Conservation (phyloP, 2,888 invertebrate species). For the Macrophya annulata region DNA sequence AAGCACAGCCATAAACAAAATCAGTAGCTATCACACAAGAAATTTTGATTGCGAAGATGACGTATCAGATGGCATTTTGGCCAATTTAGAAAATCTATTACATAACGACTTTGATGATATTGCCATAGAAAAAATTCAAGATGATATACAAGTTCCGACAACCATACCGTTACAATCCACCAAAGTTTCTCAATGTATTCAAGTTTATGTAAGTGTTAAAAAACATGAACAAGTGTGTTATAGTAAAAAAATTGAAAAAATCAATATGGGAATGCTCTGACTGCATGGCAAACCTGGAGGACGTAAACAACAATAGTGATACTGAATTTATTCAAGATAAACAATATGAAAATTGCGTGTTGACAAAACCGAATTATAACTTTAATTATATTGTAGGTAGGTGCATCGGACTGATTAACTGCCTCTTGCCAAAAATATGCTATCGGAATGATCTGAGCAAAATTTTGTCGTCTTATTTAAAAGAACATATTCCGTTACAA, state of each 20-base stretch:
- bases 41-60: conserved; percentile 16
- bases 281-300: conserved; percentile 14
- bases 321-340: conserved; percentile 5
- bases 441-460: background rate
- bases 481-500: background rate
- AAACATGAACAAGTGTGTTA: too few relatives aligned
- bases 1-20: conserved; percentile 16
- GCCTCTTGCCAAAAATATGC: background rate
- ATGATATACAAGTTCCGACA: background rate
- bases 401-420: background rate
- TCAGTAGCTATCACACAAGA: background rate
- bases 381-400: background rate
- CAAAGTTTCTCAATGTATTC: conserved; percentile 2
- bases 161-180: background rate
- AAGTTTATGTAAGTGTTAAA: background rate
- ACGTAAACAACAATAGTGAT: background rate
- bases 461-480: background rate
- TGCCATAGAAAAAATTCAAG: background rate
- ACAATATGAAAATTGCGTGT: background rate
- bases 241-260: conserved; percentile 1
- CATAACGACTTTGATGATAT: background rate
- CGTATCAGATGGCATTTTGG: background rate
- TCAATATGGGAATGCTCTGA: background rate
- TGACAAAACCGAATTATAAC: background rate
- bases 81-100: background rate